Evolutionary conservation across 2,888 invertebrate species (phyloP), one percentile per base, ranked within the genome.

Genomic region (Tenthredo distinguenda): DNA sequence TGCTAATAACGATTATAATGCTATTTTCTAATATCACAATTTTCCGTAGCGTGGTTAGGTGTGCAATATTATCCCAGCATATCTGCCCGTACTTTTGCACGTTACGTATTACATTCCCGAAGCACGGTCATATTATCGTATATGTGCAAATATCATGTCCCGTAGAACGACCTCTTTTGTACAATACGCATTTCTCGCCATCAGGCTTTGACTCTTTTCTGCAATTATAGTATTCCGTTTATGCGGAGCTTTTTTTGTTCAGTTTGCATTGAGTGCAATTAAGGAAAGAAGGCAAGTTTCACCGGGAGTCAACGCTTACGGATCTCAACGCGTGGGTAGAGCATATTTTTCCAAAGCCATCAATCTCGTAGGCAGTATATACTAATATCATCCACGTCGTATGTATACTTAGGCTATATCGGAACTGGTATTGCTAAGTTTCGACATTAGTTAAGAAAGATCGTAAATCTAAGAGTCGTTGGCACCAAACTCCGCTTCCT

Each of bases 1-100:
- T 21, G 26, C 6, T 40, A 18, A 62, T 62, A 40, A 81, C 58
- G n/a, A 62, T 81, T 81, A 81, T 62, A 81, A 12, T 1, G 34
- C 6, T 21, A 81, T 81, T 81, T 62, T 81, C 81, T 81, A 81
- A 81, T 81, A 81, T 26, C n/a, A 34, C 40, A 40, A 81, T 81
- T 21, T 37, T 81, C n/a, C 62, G 7, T 21, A 55, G 31, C 7
- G 47, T 47, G 6, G n/a, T 12, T 47, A 55, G 10, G 12, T n/a
- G 31, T 50, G 9, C 26, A 34, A 68, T 34, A 68, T 68, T 18
- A 68, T 68, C 7, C 31, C 34, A 31, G 34, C 12, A 31, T 68
- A 34, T 34, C 0, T 18, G 5, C 34, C 50, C 3, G 21, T 12
- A 72, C 12, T 72, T 55, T 77, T 77, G 31, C 77, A 81, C 40